These are phyloP conservation scores for Willisornis vidua DNA, from an alignment of 2,113 vertebrate genomes.

Conservation along the genomic window DNA sequence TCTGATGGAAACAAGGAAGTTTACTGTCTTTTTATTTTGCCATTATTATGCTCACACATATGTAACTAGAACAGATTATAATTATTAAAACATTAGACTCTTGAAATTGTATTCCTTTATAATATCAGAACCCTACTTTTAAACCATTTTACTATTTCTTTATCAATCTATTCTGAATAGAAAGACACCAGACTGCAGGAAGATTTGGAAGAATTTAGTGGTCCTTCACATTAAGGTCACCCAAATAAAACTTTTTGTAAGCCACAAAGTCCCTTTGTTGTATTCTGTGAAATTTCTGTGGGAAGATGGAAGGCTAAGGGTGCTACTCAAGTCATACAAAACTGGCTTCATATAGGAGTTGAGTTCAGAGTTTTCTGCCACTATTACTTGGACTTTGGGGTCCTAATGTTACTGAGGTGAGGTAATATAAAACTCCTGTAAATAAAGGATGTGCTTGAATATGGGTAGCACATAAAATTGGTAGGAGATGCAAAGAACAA, in stretches of 20 bases:
- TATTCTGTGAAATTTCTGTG: background rate
- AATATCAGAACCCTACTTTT: background rate
- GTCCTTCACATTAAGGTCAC: background rate
- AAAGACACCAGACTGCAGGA: background rate
- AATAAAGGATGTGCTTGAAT: background rate
- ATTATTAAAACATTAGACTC: background rate
- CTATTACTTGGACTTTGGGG: background rate
- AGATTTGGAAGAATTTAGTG: background rate
- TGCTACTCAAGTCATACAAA: rapidly evolving
- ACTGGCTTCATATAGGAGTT: background rate
- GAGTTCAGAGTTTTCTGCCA: background rate
- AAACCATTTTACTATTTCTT: background rate
- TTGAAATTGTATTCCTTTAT: background rate
- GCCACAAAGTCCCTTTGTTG: background rate
- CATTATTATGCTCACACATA: background rate
- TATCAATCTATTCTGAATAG: background rate
- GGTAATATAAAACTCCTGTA: background rate
- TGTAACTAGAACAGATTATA: background rate
- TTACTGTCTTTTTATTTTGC: background rate
- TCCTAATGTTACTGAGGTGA: background rate
- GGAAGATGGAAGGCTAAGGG: background rate
- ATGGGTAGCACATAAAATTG: background rate
- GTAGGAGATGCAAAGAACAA: background rate
- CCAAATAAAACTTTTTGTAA: background rate
- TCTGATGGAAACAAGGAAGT: background rate